Conservation (phyloP, 2,113 vertebrate species). For the Sceloporus undulatus region DNA sequence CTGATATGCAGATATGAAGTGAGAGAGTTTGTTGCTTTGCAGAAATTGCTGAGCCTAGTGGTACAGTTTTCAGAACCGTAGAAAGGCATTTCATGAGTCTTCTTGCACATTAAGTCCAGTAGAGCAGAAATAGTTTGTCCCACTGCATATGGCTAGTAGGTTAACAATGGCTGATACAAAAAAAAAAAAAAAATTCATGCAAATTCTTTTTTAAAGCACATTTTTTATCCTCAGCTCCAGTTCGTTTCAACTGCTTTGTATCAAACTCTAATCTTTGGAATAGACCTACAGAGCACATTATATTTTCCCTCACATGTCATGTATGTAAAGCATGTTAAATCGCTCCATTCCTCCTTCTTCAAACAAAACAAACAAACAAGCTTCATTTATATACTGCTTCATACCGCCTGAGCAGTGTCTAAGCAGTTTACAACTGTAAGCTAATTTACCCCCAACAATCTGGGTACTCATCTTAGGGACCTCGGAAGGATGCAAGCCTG, state of each 20-base stretch:
- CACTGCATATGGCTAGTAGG: neutral
- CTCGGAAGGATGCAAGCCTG: too few relatives aligned
- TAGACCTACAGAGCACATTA: slow-evolving; percentile 61
- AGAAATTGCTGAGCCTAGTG: neutral
- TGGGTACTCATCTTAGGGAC: too few relatives aligned
- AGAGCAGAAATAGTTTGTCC: slow-evolving; percentile 48
- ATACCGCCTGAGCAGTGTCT: too few relatives aligned
- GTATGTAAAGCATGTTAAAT: slow-evolving; percentile 57
- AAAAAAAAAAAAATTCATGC: slow-evolving; percentile 4
- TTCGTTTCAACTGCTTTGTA: slow-evolving; percentile 60
- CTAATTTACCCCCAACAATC: too few relatives aligned
- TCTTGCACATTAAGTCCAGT: neutral
- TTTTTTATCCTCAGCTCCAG: slow-evolving; percentile 54
- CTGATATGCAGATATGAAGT: slow-evolving; percentile 12
- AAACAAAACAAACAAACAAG: too few relatives aligned
- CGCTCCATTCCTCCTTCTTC: neutral
- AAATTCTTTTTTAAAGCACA: neutral
- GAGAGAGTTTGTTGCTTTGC: neutral
- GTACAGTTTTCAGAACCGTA: neutral
- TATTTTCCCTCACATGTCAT: slow-evolving; percentile 63
- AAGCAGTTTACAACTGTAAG: too few relatives aligned
- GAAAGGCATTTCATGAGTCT: slow-evolving; percentile 47
- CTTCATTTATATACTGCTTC: too few relatives aligned
- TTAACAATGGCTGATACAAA: slow-evolving; percentile 11
- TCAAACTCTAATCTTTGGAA: slow-evolving; percentile 63